phyloP scores from a whole-genome alignment of 2,888 invertebrate species.

The Deroplatys truncata region DNA sequence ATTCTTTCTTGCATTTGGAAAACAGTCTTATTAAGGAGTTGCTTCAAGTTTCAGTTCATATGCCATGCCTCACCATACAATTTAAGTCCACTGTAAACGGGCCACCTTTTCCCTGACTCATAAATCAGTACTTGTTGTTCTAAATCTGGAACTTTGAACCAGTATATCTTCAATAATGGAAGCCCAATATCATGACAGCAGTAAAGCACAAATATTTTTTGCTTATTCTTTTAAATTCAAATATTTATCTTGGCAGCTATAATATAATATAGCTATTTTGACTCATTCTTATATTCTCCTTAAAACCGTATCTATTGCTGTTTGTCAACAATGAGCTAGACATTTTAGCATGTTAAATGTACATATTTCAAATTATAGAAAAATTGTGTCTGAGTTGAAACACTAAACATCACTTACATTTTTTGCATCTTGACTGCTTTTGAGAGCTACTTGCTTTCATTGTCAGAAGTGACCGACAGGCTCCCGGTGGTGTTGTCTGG shows the following conservation, averaged over 20 bases:
- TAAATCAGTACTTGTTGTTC: background rate
- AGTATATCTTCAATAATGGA: background rate
- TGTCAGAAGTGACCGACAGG: no score
- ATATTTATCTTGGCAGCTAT: background rate
- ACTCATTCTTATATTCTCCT: no score
- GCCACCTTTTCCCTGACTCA: background rate
- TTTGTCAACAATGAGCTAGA: background rate
- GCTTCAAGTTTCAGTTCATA: background rate
- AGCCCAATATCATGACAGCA: background rate
- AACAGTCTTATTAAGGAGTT: background rate
- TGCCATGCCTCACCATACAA: background rate
- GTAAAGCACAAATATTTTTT: background rate
- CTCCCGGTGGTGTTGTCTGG: no score
- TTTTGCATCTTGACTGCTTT: no score
- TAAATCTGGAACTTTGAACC: background rate
- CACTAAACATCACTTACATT: no score
- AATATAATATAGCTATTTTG: background rate
- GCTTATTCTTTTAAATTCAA: background rate
- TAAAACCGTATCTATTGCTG: no score
- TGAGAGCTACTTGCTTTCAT: no score
- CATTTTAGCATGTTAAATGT: background rate
- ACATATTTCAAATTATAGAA: background rate
- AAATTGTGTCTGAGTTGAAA: no score
- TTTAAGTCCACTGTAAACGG: background rate
- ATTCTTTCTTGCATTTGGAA: background rate